These are phyloP conservation scores for Parauchenoglanis ngamensis DNA, from an alignment of 2,797 vertebrate genomes.

Conservation along the genomic window DNA sequence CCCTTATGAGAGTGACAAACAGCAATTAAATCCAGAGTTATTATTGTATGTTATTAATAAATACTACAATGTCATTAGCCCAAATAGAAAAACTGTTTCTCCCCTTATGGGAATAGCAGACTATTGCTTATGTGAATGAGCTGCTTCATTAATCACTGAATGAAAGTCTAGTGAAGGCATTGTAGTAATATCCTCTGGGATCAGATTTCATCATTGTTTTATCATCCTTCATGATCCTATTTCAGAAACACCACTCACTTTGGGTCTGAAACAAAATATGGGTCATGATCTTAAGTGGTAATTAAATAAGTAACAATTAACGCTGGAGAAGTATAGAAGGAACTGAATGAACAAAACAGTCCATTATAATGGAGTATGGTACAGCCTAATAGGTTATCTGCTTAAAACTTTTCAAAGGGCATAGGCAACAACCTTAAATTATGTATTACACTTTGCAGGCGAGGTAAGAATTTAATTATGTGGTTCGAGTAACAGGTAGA, in stretches of 20 bases:
- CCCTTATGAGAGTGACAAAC: not conserved
- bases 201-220: slow-evolving; percentile 29
- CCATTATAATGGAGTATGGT: not conserved
- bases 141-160: slow-evolving; percentile 49
- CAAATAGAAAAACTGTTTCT: not conserved
- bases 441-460: not conserved
- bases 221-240: not conserved
- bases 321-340: not conserved
- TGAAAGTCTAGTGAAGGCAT: slow-evolving; percentile 29
- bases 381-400: not conserved
- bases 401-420: not conserved
- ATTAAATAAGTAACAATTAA: not conserved
- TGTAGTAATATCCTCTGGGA: slow-evolving; percentile 25
- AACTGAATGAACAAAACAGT: not conserved
- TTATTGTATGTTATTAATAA: not conserved
- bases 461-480: not conserved
- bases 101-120: not conserved
- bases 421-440: not conserved
- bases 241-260: slow-evolving; percentile 1
- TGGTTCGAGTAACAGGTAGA: not conserved
- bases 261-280: not conserved
- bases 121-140: not conserved
- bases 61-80: not conserved
- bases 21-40: not conserved
- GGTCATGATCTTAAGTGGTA: not conserved